Percentiles rank a stretch among this genome's conserved stretches.
These are phyloP conservation scores for Engraulis encrasicolus DNA, from an alignment of 2,113 vertebrate species.

Conservation along the genomic window DNA sequence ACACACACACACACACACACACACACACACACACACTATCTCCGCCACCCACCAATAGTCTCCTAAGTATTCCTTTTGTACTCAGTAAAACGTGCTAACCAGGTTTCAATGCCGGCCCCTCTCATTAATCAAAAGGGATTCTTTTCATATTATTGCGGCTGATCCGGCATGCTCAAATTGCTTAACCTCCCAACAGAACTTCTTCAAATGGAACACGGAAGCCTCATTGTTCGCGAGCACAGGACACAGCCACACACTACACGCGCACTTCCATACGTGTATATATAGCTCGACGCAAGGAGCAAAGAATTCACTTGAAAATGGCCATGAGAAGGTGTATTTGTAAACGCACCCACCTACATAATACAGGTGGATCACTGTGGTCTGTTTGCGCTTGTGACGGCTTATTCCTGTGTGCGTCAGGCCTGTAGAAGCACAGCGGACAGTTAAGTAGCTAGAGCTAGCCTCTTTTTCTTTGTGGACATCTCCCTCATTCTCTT, in stretches of 20 bases:
- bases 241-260: background rate
- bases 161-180: constrained; percentile 49
- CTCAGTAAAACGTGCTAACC: constrained; percentile 56
- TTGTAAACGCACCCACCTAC: too few species aligned
- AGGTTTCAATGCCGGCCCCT: constrained; percentile 42
- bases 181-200: constrained; percentile 38
- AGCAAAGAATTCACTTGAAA: background rate
- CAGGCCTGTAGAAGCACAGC: too few species aligned
- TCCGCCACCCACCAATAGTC: constrained; percentile 76
- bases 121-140: constrained; percentile 56
- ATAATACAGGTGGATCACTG: too few species aligned
- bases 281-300: background rate
- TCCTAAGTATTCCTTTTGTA: constrained; percentile 51
- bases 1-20: too few species aligned
- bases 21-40: constrained; percentile 70
- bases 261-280: background rate
- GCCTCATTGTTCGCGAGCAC: constrained; percentile 27
- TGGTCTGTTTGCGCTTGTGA: too few species aligned
- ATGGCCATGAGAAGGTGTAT: background rate
- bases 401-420: too few species aligned
- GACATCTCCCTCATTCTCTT: too few species aligned
- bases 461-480: too few species aligned
- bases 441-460: too few species aligned
- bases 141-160: constrained; percentile 47
- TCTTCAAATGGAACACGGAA: constrained; percentile 37